A percentile compares a stretch with the other conserved stretches of the same genome.
Evolutionary conservation across 2,888 invertebrate genomes (phyloP).

Genomic region (Brachynemurus nebulosus): DNA sequence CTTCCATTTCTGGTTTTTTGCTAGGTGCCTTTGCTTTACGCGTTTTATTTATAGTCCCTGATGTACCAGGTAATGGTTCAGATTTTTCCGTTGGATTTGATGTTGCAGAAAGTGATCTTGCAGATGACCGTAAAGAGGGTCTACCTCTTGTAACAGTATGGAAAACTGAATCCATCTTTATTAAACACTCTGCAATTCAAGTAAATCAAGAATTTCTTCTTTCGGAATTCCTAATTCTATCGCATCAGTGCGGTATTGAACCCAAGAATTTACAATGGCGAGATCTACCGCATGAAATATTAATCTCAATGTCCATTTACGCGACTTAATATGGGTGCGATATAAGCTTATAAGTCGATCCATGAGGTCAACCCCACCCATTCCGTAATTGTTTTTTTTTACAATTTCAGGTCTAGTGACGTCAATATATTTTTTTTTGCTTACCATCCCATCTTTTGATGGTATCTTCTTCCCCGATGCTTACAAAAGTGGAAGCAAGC

Average conservation of each 20-base stretch:
- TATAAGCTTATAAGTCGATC: constrained; percentile 7
- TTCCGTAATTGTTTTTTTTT: constrained; percentile 10
- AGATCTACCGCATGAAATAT: constrained; percentile 10
- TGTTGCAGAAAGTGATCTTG: no score
- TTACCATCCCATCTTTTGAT: constrained; percentile 14
- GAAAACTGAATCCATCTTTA: no score
- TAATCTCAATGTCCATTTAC: constrained; percentile 10
- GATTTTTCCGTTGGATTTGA: no score
- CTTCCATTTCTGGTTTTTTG: no score
- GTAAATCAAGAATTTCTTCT: no score
- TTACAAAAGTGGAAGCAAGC: constrained; percentile 14
- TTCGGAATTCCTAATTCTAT: constrained; percentile 1
- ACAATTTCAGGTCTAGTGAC: constrained; percentile 12
- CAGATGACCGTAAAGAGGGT: no score
- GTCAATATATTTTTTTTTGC: constrained; percentile 11
- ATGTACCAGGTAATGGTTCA: no score
- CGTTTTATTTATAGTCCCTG: no score
- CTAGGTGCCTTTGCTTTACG: no score
- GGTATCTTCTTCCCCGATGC: constrained; percentile 13
- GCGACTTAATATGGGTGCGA: constrained; percentile 7
- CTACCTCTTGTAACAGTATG: no score
- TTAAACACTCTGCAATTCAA: no score
- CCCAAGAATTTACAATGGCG: constrained; percentile 8
- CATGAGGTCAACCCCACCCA: constrained; percentile 12
- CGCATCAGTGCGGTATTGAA: neutral